Base-by-base conservation (phyloP, 2,113 vertebrate species). In the Cervus canadensis region DNA sequence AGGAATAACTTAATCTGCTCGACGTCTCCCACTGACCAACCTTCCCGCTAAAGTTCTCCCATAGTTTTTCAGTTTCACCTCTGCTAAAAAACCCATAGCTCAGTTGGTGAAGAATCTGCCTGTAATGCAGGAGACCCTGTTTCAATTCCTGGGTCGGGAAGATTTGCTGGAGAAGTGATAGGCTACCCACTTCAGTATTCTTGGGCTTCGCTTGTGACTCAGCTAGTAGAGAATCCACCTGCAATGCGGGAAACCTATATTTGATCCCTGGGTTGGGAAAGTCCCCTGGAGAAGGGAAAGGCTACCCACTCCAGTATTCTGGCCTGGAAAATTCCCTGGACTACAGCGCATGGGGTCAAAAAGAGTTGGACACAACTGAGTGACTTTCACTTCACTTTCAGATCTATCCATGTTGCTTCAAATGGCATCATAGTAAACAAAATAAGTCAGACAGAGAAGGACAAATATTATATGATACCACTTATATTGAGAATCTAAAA, bases 61-160 rank as follows among this genome's bases (percentile, higher is more conserved):
- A 23, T 11, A 89, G 13, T 28, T 60, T 82, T 40, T 52, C 10
- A 78, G 36, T 23, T 14, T 81, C 3, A 48, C 36, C 8, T 26
- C 21, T 81, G 50, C 45, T 40, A 50, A n/a, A 36, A 84, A 89
- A 50, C 6, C 2, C 40, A 59, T 21, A 23, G 19, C 10, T 40
- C n/a, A 40, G 67, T 12, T 74, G 33, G 4, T 40, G 13, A 74
- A 74, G n/a, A 74, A 74, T 74, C n/a, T 74, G 10, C 19, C 67
- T 40, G 33, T 23, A 23, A 23, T 74, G 67, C 5, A 23, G n/a
- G 67, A 40, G 5, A 40, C 5, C 19, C 4, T 0, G 5, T 36
- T 6, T 40, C 1, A 0, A 36, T 40, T 74, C 9, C 17, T 74
- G 19, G 19, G 1, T 40, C 0, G 0, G n/a, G 12, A 74, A 40